Percentiles rank a stretch among this genome's conserved stretches.
Conservation (phyloP, 1,140 invertebrate genomes). For the Metopolophium dirhodum region DNA sequence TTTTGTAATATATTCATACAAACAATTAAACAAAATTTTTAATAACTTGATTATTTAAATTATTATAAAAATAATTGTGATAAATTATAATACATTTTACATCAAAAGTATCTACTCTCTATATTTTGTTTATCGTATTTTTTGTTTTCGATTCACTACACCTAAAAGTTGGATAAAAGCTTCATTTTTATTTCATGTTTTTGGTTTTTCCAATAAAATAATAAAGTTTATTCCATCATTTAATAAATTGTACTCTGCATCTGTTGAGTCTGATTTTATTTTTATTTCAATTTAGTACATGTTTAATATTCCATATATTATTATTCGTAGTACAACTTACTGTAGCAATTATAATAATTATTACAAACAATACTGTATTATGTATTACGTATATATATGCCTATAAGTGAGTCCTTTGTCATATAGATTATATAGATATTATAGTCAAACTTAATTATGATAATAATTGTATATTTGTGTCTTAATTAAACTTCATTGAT, state of each 20-base stretch:
- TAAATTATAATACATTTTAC: background rate
- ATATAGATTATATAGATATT: too few relatives aligned
- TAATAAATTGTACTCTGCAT: background rate
- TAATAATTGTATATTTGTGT: background rate
- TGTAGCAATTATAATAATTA: background rate
- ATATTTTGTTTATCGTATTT: background rate
- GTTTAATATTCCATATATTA: background rate
- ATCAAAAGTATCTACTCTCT: background rate
- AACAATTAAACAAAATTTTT: too few relatives aligned
- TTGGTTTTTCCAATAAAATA: background rate
- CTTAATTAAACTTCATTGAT: background rate
- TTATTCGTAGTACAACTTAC: background rate
- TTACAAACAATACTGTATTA: background rate
- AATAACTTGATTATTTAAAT: background rate
- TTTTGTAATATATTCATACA: too few relatives aligned
- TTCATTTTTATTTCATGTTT: background rate
- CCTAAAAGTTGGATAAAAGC: background rate
- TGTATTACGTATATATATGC: background rate
- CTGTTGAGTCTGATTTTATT: background rate
- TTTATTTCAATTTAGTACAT: background rate
- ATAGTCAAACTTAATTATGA: background rate
- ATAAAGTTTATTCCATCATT: background rate
- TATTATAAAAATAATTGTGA: background rate
- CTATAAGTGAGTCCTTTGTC: background rate
- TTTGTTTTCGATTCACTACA: background rate